Percentiles rank a stretch among this genome's conserved stretches.
These are phyloP conservation scores for Heliconius erato DNA, from an alignment of 2,888 invertebrate species.

Conservation along the genomic window DNA sequence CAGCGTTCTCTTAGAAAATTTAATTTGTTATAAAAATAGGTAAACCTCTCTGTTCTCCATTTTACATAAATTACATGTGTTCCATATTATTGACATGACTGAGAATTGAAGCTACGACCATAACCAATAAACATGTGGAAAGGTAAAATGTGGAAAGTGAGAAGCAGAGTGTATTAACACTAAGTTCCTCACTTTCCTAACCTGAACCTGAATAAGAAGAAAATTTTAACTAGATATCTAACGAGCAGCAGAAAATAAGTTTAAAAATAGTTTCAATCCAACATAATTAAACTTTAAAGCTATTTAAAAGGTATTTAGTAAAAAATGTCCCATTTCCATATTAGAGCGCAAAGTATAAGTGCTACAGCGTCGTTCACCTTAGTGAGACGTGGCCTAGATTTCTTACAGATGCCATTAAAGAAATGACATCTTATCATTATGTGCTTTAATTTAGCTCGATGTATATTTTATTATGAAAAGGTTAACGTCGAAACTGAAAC, in stretches of 20 bases:
- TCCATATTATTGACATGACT: neutral
- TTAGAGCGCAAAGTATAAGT: constrained; percentile 19
- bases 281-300: neutral
- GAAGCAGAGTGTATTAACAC: too few relatives aligned
- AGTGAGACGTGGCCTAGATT: constrained; percentile 28
- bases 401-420: constrained; percentile 32
- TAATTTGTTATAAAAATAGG: too few relatives aligned
- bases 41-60: too few relatives aligned
- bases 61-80: too few relatives aligned
- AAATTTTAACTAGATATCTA: too few relatives aligned
- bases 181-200: too few relatives aligned
- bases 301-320: constrained; percentile 15
- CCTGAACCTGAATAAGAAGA: too few relatives aligned
- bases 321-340: constrained; percentile 21
- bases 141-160: too few relatives aligned
- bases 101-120: neutral
- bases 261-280: neutral
- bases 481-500: neutral
- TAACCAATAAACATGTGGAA: neutral
- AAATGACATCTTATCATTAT: constrained; percentile 27
- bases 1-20: too few relatives aligned
- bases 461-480: constrained; percentile 8
- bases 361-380: constrained; percentile 31
- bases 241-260: neutral
- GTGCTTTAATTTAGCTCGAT: constrained; percentile 5